phyloP scores from a whole-genome alignment of 1,140 invertebrate species.

The Drosophila simulans region DNA sequence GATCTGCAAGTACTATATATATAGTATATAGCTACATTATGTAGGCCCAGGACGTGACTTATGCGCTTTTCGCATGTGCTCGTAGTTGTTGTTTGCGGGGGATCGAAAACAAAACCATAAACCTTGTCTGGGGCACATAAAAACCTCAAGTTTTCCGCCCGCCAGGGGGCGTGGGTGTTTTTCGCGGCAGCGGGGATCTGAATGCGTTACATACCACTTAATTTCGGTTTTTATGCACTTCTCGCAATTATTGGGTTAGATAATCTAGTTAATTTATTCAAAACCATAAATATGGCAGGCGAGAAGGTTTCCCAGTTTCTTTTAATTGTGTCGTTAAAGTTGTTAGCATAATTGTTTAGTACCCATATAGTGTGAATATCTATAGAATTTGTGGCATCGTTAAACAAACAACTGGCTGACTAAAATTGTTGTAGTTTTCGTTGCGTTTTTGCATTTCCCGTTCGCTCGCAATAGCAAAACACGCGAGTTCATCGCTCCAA shows the following conservation, averaged over 20 bases:
- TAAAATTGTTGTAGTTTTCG: conserved; percentile 30
- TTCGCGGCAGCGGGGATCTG: conserved; percentile 1
- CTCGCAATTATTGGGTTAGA: conserved; percentile 9
- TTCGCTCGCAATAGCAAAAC: conserved; percentile 54
- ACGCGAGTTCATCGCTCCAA: conserved; percentile 80
- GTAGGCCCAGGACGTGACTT: conserved; percentile 72
- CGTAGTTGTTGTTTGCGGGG: conserved; percentile 11
- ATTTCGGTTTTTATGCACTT: conserved; percentile 63
- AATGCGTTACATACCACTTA: conserved; percentile 57
- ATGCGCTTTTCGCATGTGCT: conserved; percentile 37
- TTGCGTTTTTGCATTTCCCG: conserved; percentile 56
- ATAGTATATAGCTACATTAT: conserved; percentile 41
- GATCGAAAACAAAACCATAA: conserved; percentile 72
- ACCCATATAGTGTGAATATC: conserved; percentile 2
- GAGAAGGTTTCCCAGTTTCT: not conserved
- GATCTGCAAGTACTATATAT: conserved; percentile 25
- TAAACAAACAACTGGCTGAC: conserved; percentile 65
- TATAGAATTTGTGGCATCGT: conserved; percentile 32
- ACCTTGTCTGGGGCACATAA: conserved; percentile 73
- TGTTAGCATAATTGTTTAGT: conserved; percentile 61
- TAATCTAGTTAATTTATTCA: conserved; percentile 4
- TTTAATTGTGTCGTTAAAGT: conserved; percentile 57
- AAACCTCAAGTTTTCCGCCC: conserved; percentile 39
- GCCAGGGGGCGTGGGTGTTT: conserved; percentile 24
- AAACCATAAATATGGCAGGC: conserved; percentile 30